phyloP scores from a whole-genome alignment of 2,113 vertebrate species.

The Paraplagusia blochii region DNA sequence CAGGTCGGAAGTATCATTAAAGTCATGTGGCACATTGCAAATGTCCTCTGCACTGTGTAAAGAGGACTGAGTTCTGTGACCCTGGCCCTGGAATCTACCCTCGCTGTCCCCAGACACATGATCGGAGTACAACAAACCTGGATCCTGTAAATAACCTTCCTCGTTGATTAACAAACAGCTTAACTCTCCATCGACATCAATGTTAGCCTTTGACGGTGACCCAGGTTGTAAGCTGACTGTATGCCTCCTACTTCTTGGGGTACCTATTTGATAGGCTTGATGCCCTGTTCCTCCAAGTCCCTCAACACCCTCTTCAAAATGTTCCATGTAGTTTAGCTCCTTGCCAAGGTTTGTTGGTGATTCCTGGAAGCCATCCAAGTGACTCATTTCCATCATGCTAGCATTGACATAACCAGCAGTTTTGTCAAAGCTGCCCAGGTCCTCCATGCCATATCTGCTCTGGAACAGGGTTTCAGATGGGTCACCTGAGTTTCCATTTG shows the following conservation, averaged over 20 bases:
- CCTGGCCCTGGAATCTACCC: conserved; percentile 47
- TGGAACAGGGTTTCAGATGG: conserved; percentile 57
- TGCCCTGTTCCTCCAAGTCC: conserved; percentile 39
- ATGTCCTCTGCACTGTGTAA: conserved; percentile 32
- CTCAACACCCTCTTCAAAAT: conserved; percentile 52
- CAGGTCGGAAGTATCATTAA: conserved; percentile 34
- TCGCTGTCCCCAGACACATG: conserved; percentile 32
- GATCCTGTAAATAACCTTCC: conserved; percentile 74
- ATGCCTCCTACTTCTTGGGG: conserved; percentile 25
- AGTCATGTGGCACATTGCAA: conserved; percentile 45
- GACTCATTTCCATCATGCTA: conserved; percentile 58
- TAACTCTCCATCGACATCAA: conserved; percentile 50
- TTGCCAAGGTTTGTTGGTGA: conserved; percentile 53
- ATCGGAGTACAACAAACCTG: conserved; percentile 48
- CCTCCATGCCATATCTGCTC: conserved; percentile 60
- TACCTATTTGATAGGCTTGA: conserved; percentile 41
- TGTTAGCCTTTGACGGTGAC: conserved; percentile 43
- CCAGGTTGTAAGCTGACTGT: neutral
- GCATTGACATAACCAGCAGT: conserved; percentile 48
- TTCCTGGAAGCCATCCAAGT: conserved; percentile 54
- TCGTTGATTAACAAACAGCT: conserved; percentile 77
- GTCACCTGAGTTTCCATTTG: conserved; percentile 40
- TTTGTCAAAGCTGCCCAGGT: conserved; percentile 59
- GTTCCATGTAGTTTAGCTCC: conserved; percentile 51
- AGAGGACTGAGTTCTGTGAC: conserved; percentile 24